A percentile compares a stretch with the other conserved stretches of the same genome.
Evolutionary conservation across 2,113 vertebrate species (phyloP).

Genomic region (Ornithorhynchus anatinus): DNA sequence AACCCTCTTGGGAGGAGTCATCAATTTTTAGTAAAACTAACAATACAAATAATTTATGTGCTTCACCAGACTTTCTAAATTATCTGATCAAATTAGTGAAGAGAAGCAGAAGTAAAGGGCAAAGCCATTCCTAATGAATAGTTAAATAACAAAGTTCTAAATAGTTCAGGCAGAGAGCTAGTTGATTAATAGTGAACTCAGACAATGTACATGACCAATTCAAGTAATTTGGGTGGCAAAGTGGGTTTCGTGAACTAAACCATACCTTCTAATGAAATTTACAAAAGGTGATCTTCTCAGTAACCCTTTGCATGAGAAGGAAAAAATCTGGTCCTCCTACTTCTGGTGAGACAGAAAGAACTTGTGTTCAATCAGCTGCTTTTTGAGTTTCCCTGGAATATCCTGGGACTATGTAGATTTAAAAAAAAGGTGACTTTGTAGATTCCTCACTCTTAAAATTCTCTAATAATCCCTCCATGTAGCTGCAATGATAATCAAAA

Average conservation of each 20-base stretch:
- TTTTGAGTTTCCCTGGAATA: too few relatives aligned
- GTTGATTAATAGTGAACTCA: too few relatives aligned
- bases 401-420: not conserved
- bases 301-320: not conserved
- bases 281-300: not conserved
- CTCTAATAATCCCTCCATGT: not conserved
- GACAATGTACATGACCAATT: too few relatives aligned
- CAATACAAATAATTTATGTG: constrained; percentile 40
- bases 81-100: constrained; percentile 30
- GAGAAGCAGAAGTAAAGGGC: constrained; percentile 11
- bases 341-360: not conserved
- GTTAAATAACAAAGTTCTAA: too few relatives aligned
- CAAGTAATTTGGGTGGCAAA: too few relatives aligned
- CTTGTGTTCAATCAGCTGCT: too few relatives aligned
- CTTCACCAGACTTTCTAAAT: constrained; percentile 28
- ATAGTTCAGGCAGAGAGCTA: too few relatives aligned
- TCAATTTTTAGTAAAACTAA: constrained; percentile 46
- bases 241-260: too few relatives aligned
- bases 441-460: constrained; percentile 1
- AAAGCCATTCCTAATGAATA: too few relatives aligned
- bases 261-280: not conserved
- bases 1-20: constrained; percentile 10
- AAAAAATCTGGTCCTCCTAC: not conserved
- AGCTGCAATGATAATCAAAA: not conserved
- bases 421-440: not conserved